phyloP scores from a whole-genome alignment of 2,113 vertebrate species.

The Todiramphus chloris region DNA sequence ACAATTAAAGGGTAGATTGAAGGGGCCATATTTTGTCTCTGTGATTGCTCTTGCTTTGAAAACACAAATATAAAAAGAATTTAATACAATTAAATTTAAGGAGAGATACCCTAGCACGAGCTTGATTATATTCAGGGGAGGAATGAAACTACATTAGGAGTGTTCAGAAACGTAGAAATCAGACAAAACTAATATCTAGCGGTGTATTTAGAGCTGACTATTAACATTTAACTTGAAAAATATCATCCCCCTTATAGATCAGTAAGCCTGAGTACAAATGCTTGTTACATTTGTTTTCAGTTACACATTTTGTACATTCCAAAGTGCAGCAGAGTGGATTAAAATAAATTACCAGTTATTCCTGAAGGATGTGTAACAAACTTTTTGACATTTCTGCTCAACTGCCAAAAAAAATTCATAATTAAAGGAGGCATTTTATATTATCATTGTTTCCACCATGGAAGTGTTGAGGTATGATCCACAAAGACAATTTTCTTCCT shows the following conservation, averaged over 20 bases:
- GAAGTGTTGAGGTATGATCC: neutral
- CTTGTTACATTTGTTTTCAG: neutral
- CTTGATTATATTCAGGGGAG: neutral
- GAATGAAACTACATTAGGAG: neutral
- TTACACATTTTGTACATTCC: neutral
- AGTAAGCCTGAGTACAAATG: neutral
- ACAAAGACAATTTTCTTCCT: neutral
- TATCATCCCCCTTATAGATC: neutral
- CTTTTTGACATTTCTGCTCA: neutral
- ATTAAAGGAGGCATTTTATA: neutral
- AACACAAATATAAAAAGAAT: neutral
- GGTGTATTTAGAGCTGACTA: neutral
- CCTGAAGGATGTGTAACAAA: neutral
- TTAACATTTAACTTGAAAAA: neutral
- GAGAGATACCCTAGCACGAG: neutral
- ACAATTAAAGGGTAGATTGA: neutral
- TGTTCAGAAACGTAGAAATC: neutral
- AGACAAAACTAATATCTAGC: neutral
- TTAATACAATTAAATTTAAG: neutral
- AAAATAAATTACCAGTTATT: constrained; percentile 11
- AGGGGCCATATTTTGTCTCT: neutral
- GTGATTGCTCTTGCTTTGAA: neutral
- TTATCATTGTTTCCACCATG: neutral
- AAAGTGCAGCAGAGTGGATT: neutral
- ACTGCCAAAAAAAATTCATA: neutral